phyloP scores from a whole-genome alignment of 2,113 vertebrate genomes.

The Microcebus jonahi region DNA sequence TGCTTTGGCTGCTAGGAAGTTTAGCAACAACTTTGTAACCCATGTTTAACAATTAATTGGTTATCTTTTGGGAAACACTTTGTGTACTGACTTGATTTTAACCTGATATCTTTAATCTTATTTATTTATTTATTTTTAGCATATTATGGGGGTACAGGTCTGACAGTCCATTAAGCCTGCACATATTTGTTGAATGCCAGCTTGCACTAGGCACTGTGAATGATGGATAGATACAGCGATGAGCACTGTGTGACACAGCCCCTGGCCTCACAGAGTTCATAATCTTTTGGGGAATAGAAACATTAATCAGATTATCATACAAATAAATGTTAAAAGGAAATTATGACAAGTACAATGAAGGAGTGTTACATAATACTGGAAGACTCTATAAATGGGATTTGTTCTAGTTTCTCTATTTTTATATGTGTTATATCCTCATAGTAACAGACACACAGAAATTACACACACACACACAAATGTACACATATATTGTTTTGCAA shows the following conservation, averaged over 20 bases:
- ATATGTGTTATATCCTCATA: not conserved
- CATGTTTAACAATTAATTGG: not conserved
- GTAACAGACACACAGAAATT: not conserved
- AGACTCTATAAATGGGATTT: not conserved
- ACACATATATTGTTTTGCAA: not conserved
- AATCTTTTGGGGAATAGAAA: not conserved
- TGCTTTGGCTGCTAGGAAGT: not conserved
- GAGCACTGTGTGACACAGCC: not conserved
- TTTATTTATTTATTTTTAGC: not conserved
- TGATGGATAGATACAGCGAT: not conserved
- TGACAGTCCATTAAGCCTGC: not conserved
- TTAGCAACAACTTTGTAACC: not conserved
- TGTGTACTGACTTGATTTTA: not conserved
- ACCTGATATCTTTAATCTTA: not conserved
- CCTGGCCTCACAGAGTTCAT: not conserved
- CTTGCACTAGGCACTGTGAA: not conserved
- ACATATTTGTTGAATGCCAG: not conserved
- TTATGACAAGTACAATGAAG: not conserved
- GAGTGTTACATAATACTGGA: not conserved
- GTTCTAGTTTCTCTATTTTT: not conserved
- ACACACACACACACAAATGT: not conserved
- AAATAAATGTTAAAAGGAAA: not conserved
- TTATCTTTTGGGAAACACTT: not conserved
- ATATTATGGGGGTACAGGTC: too few species aligned
- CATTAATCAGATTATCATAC: not conserved